Conservation (phyloP, 2,113 vertebrate genomes). For the Camelus bactrianus region DNA sequence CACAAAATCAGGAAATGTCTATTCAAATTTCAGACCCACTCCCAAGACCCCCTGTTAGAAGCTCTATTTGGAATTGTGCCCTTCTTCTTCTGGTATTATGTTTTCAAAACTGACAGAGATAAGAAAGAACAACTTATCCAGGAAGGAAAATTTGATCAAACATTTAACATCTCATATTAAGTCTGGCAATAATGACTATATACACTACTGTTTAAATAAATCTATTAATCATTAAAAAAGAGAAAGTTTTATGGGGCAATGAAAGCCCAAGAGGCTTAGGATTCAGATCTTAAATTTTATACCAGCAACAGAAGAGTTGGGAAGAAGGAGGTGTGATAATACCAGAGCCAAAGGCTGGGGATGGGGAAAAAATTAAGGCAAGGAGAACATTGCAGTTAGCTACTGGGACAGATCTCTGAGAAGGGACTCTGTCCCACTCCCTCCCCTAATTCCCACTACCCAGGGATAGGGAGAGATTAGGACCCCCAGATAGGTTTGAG, state of each 20-base stretch:
- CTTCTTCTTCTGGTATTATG: no score
- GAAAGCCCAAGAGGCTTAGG: not conserved
- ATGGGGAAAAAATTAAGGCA: not conserved
- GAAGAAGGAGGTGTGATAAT: not conserved
- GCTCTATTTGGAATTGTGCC: no score
- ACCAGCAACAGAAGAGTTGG: not conserved
- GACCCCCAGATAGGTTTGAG: not conserved
- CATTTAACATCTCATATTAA: conserved; percentile 87
- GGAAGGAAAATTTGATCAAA: conserved; percentile 89
- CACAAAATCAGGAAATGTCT: no score
- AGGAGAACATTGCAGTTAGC: not conserved
- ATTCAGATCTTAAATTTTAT: not conserved
- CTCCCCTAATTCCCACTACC: not conserved
- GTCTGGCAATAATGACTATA: conserved; percentile 49
- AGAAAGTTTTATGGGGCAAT: not conserved
- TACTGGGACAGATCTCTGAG: not conserved
- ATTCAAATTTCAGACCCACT: no score
- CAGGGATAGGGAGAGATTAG: not conserved
- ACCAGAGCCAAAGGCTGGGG: not conserved
- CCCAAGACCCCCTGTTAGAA: no score
- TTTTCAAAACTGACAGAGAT: conserved; percentile 65
- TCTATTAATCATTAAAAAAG: conserved; percentile 37
- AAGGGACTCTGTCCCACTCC: not conserved
- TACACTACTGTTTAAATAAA: conserved; percentile 84
- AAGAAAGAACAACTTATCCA: conserved; percentile 88